These are phyloP conservation scores for Lordiphosa andalusiaca DNA, from an alignment of 2,888 invertebrate species.

Conservation along the genomic window DNA sequence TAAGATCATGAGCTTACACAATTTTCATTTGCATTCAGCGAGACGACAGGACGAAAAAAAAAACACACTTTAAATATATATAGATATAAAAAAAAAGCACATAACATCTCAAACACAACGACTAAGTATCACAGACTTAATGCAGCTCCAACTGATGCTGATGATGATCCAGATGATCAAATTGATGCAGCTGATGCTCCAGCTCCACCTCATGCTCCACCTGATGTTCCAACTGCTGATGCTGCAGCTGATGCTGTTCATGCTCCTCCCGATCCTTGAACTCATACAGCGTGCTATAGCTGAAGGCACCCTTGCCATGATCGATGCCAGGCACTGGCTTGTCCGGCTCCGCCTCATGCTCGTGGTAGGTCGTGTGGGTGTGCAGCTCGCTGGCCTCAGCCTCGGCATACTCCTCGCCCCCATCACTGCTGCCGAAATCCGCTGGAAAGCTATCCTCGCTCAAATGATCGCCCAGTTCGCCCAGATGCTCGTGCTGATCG, in stretches of 20 bases:
- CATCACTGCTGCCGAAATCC: conserved; percentile 60
- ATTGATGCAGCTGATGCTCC: conserved; percentile 36
- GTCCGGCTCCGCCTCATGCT: conserved; percentile 26
- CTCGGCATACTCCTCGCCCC: conserved; percentile 63
- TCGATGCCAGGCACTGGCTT: conserved; percentile 76
- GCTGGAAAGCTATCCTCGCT: conserved; percentile 63
- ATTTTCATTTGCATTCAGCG: no score
- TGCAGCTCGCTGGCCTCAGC: conserved; percentile 62
- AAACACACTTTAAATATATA: no score
- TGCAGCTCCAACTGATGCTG: conserved; percentile 35
- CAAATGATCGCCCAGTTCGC: conserved; percentile 66
- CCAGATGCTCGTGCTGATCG: conserved; percentile 51
- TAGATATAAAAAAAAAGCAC: no score
- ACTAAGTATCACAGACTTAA: conserved; percentile 32
- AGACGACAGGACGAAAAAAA: no score
- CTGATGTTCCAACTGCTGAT: conserved; percentile 52
- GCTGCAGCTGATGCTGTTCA: conserved; percentile 51
- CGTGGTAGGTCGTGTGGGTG: conserved; percentile 38
- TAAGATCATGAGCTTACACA: no score
- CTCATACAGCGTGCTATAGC: conserved; percentile 77
- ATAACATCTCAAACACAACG: neutral
- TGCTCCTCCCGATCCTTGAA: conserved; percentile 69
- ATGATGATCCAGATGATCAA: conserved; percentile 26
- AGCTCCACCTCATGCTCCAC: conserved; percentile 51
- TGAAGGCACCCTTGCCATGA: conserved; percentile 78